A percentile compares a stretch with the other conserved stretches of the same genome.
phyloP scores from a whole-genome alignment of 2,113 vertebrate species.

The Chinchilla lanigera region DNA sequence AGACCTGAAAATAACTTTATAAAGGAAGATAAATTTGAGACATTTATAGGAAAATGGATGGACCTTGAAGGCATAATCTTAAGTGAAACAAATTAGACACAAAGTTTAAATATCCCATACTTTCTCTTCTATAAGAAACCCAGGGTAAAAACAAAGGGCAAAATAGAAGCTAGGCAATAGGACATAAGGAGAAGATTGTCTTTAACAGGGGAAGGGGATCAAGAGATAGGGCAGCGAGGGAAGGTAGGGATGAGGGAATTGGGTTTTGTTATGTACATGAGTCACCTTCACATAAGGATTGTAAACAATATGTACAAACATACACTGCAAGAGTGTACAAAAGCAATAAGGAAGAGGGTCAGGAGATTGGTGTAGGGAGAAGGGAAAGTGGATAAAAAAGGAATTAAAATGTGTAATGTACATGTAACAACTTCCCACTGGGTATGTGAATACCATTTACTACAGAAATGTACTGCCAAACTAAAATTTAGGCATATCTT shows the following conservation, averaged over 20 bases:
- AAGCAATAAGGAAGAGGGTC: background rate
- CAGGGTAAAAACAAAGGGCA: background rate
- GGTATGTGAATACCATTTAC: background rate
- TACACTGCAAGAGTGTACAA: background rate
- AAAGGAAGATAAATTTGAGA: background rate
- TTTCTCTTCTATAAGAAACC: background rate
- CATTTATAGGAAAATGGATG: background rate
- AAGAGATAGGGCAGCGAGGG: background rate
- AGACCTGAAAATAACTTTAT: background rate
- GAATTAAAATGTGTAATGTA: background rate
- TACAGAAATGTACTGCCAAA: background rate
- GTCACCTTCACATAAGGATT: background rate
- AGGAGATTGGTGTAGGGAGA: background rate
- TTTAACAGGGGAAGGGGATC: background rate
- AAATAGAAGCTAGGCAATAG: background rate
- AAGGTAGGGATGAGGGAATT: background rate
- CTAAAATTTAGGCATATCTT: background rate
- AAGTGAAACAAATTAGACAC: background rate
- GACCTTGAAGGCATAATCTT: background rate
- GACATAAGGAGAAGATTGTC: background rate
- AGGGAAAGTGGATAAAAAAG: background rate
- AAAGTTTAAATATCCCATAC: background rate
- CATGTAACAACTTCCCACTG: background rate
- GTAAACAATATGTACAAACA: background rate
- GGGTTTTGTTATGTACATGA: accelerated